Percentiles rank a stretch among this genome's conserved stretches.
Evolutionary conservation across 2,113 vertebrate genomes (phyloP).

Genomic region (Empidonax traillii): DNA sequence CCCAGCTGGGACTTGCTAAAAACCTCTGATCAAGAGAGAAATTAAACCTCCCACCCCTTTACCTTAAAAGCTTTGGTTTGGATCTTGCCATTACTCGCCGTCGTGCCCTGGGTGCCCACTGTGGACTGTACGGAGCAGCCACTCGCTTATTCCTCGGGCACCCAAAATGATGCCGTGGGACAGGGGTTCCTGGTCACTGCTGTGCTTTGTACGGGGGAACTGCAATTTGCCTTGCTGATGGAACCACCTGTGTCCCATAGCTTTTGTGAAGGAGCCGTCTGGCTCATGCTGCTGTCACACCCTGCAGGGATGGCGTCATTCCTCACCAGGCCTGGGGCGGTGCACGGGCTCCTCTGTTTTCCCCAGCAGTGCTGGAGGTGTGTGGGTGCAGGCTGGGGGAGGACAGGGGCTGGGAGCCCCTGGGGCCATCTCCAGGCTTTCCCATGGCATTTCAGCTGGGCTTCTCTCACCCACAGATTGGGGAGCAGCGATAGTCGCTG

Average conservation of each 20-base stretch:
- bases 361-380: not conserved
- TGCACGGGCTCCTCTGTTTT: fast-evolving
- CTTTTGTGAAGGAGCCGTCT: not conserved
- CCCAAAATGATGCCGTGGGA: fast-evolving
- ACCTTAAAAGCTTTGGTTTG: not conserved
- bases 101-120: not conserved
- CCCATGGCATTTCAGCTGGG: not conserved
- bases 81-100: not conserved
- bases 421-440: not conserved
- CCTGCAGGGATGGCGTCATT: fast-evolving
- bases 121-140: fast-evolving
- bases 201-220: not conserved
- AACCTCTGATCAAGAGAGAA: not conserved
- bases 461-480: fast-evolving
- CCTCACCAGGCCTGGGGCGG: not conserved
- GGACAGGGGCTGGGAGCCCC: not conserved
- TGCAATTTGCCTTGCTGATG: not conserved
- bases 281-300: not conserved
- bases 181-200: fast-evolving
- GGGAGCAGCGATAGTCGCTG: fast-evolving
- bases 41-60: not conserved
- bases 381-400: not conserved
- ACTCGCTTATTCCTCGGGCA: not conserved
- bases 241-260: fast-evolving
- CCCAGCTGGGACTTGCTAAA: not conserved